Base-by-base conservation (phyloP, 2,797 vertebrate genomes). In the Tolypeutes matacus region DNA sequence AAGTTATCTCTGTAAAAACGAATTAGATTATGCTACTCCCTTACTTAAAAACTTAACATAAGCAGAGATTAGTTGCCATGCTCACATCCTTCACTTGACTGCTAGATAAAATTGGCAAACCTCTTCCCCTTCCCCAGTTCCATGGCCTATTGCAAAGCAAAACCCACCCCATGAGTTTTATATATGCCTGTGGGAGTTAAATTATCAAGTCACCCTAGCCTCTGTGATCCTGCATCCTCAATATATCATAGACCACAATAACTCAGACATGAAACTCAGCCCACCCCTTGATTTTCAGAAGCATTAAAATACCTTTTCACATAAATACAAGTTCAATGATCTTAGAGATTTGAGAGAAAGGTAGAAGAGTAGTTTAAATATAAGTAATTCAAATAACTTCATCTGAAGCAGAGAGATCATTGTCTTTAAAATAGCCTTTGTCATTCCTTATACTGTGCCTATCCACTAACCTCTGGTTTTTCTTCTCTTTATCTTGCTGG, bases 291-390 rank as follows among this genome's bases (percentile, higher is more conserved):
- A 51, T 81, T 72, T 81, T 92, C 64, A 53, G 29, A 88, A 73
- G 73, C 31, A 39, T 64, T 62, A 84, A 91, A 77, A 72, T 34
- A 46, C 2, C 12, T 72, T 5, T 20, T 80, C 21, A 51, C 8
- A 31, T 70, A 58, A 86, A 75, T 23, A 51, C 13, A 69, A 77
- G 13, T 77, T 77, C 23, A 92, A 18, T 34, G 27, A 34, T 73
- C 14, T 78, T 88, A 56, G 69, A 64, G 42, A 72, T 58, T 49
- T 90, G 62, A 53, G 31, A 89, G n/a, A 82, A 82, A 83, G 70
- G 14, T 3, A 51, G 21, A 91, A 58, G 29, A 77, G 29, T 85
- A 31, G 0, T 64, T 70, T 85, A 56, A 73, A 93, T 14, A 73
- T 90, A 62, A 72, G 4, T 5, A 75, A 29, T 64, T 12, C 20